phyloP scores from a whole-genome alignment of 2,888 invertebrate species.

The Pseudoips prasinana region DNA sequence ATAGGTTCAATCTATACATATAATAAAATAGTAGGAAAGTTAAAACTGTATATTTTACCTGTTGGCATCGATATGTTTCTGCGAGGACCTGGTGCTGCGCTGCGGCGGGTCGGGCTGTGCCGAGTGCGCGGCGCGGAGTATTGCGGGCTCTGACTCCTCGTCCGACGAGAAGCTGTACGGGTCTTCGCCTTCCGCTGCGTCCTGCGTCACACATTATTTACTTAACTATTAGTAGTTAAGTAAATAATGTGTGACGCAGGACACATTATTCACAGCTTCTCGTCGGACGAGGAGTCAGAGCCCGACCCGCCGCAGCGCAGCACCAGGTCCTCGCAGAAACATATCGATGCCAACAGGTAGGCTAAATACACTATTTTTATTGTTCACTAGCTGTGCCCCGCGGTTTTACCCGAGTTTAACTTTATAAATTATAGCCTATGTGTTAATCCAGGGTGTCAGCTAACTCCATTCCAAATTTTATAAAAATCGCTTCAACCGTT shows the following conservation, averaged over 20 bases:
- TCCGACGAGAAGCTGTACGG: conserved; percentile 71
- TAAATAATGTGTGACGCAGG: conserved; percentile 5
- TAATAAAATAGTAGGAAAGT: too few species aligned
- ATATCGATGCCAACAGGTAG: conserved; percentile 51
- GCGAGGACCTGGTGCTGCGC: conserved; percentile 31
- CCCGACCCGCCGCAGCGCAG: conserved; percentile 44
- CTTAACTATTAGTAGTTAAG: too few species aligned
- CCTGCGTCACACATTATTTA: too few species aligned
- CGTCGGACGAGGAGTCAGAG: conserved; percentile 69
- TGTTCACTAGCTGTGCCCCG: too few species aligned
- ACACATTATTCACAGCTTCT: conserved; percentile 54
- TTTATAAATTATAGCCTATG: too few species aligned
- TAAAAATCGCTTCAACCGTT: too few species aligned
- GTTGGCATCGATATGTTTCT: conserved; percentile 40
- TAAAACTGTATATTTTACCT: too few species aligned
- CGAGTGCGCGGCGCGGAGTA: conserved; percentile 57
- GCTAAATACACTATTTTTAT: neutral
- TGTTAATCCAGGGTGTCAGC: too few species aligned
- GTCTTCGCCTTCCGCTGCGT: conserved; percentile 35
- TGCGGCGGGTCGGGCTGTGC: conserved; percentile 44
- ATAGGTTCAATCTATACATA: too few species aligned
- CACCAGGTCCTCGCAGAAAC: conserved; percentile 33
- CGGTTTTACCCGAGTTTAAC: too few species aligned
- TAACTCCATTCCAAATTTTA: too few species aligned
- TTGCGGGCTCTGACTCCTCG: conserved; percentile 64